Base-by-base conservation (phyloP, 1,140 invertebrate species). In the Oscheius sp. region DNA sequence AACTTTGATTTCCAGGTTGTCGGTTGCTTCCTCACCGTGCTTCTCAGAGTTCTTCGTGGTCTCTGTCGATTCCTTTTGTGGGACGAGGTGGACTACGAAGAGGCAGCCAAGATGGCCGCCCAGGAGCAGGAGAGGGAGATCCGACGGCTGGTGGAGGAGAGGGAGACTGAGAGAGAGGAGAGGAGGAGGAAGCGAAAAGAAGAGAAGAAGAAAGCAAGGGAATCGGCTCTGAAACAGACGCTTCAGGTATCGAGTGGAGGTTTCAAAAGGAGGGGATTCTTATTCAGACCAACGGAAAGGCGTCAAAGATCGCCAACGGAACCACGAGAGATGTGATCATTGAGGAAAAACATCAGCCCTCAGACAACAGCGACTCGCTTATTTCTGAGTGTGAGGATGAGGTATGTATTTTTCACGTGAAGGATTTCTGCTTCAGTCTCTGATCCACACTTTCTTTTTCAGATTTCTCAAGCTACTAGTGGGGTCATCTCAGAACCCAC, bases 361-460 rank as follows among this genome's bases (percentile, higher is more conserved):
- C 49, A 23, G 49, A 55, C 28, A 7, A 55, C 23, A 55, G 49
- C 28, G 49, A 55, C 23, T 55, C 49, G 15, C 23, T 55, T 4
- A 55, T 55, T 23, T 55, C 49, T 15, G 49, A 55, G 49, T 55
- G 49, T 23, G 49, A 55, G 23, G 49, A 55, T 26, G 49, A 55
- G 23, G n/a, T n/a, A n/a, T n/a, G n/a, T n/a, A n/a, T n/a, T n/a
- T n/a, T n/a, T n/a, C n/a, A n/a, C n/a, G n/a, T n/a, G n/a, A n/a
- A n/a, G n/a, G n/a, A n/a, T n/a, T n/a, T n/a, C n/a, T n/a, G n/a
- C n/a, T n/a, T n/a, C n/a, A n/a, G n/a, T n/a, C n/a, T n/a, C n/a
- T n/a, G n/a, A n/a, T n/a, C n/a, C n/a, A n/a, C n/a, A n/a, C n/a
- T n/a, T n/a, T n/a, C n/a, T n/a, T n/a, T n/a, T n/a, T n/a, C n/a